Evolutionary conservation across 37 sponge, comb jelly and placozoan genomes (phyloP), one percentile per base, ranked within the genome.

Genomic region (Aplysina aerophoba): DNA sequence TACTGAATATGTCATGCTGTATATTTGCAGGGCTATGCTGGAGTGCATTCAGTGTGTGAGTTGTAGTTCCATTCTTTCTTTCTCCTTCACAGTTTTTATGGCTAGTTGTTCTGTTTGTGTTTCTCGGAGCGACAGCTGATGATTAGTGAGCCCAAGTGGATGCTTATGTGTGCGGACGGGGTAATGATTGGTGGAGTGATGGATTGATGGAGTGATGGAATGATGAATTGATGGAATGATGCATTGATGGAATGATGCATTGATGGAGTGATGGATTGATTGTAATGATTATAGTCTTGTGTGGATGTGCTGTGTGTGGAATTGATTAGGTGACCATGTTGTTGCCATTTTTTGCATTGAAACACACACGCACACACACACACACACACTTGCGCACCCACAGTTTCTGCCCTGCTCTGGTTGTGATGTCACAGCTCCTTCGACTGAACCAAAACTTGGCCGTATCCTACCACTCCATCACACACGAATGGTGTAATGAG

Each of bases 121-220:
- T 91, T 27, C 84, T 98, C 59, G 99, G 94, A 59, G 83, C 96
- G 13, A 96, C 97, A 50, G 99, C 99, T 17, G 97, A 98, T 59
- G 99, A 98, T 63, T 98, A 89, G 93, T 96, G 80, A 88, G 96
- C 88, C n/a, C n/a, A n/a, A n/a, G n/a, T n/a, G n/a, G n/a, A n/a
- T n/a, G n/a, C n/a, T 44, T 8, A 11, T 44, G 8, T 44, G 50
- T 44, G 50, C 8, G 50, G 50, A 8, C 50, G 50, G 50, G 50
- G 8, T 44, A 3, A 11, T 44, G 50, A 44, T 44, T 3, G 50
- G 8, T 44, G 50, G 6, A 11, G 50, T 44, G 50, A 44, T 44
- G 50, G 50, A 44, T 44, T 3, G 8, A 44, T 44, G 50, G 8
- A 44, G 50, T 44, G 50, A 44, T 44, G 3, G 50, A 33, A 13